These are phyloP conservation scores for Venustaconcha ellipsiformis DNA, from an alignment of 1,140 invertebrate species.

Conservation along the genomic window DNA sequence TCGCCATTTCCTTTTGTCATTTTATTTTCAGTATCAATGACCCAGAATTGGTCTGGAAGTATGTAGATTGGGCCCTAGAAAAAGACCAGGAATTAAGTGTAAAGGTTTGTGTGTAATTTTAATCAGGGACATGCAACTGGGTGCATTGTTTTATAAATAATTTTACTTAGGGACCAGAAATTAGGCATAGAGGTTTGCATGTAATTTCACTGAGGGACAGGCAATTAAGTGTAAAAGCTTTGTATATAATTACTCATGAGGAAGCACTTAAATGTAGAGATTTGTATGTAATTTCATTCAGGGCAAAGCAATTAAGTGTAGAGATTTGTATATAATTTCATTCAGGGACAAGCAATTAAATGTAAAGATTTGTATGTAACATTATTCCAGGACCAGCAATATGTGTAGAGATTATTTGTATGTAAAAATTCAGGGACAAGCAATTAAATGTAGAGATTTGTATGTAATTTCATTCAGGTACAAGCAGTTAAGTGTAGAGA, in stretches of 20 bases:
- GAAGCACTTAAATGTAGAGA: slow-evolving; percentile 67
- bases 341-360: too few species aligned
- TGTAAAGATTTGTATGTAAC: too few species aligned
- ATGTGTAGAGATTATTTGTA: too few species aligned
- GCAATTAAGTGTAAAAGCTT: slow-evolving; percentile 67
- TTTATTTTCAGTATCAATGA: slow-evolving; percentile 63
- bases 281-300: slow-evolving; percentile 27
- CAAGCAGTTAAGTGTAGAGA: too few species aligned
- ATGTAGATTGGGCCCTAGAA: slow-evolving; percentile 70
- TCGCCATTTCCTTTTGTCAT: neutral
- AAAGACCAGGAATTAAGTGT: slow-evolving; percentile 69
- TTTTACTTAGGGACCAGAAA: slow-evolving; percentile 50
- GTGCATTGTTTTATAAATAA: too few species aligned
- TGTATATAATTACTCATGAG: slow-evolving; percentile 72
- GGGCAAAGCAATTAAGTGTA: too few species aligned
- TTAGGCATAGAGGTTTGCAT: slow-evolving; percentile 71
- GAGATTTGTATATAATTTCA: too few species aligned
- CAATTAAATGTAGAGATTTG: too few species aligned
- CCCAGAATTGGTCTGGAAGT: slow-evolving; percentile 69
- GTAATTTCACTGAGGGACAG: slow-evolving; percentile 68
- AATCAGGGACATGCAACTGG: too few species aligned
- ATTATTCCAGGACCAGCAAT: too few species aligned
- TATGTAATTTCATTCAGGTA: too few species aligned
- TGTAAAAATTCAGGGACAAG: too few species aligned
- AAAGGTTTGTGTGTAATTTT: slow-evolving; percentile 46